Conservation (phyloP, 1,140 invertebrate species). For the Achroia grisella region DNA sequence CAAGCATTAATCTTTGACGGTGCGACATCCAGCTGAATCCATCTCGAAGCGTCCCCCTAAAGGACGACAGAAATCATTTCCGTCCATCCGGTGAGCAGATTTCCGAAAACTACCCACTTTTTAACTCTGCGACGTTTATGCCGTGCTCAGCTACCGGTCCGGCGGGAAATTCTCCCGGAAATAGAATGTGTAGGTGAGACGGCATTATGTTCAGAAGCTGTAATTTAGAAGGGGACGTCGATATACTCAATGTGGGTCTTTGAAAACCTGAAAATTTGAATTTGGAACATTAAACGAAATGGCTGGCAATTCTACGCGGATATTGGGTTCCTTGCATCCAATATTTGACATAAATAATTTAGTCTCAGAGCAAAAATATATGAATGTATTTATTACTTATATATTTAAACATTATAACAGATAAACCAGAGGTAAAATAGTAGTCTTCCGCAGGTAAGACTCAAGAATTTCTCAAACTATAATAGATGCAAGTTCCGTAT, state of each 20-base stretch:
- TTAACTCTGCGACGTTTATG: conserved; percentile 55
- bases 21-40: not conserved
- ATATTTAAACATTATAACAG: no score
- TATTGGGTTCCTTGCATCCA: not conserved
- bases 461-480: no score
- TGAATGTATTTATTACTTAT: no score
- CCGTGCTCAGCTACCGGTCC: conserved; percentile 27
- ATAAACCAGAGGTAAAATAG: no score
- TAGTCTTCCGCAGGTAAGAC: no score
- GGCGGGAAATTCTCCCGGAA: conserved; percentile 57
- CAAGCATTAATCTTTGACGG: conserved; percentile 13
- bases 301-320: not conserved
- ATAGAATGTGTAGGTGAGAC: conserved; percentile 55
- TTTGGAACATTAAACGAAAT: conserved; percentile 2
- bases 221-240: conserved; percentile 3
- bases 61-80: conserved; percentile 58
- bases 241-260: not conserved
- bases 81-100: conserved; percentile 35
- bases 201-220: conserved; percentile 3
- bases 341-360: not conserved
- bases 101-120: conserved; percentile 50
- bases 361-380: no score
- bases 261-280: conserved; percentile 7
- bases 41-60: conserved; percentile 3
- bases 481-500: no score